phyloP scores from a whole-genome alignment of 2,888 invertebrate species.

The Nasonia oneida region DNA sequence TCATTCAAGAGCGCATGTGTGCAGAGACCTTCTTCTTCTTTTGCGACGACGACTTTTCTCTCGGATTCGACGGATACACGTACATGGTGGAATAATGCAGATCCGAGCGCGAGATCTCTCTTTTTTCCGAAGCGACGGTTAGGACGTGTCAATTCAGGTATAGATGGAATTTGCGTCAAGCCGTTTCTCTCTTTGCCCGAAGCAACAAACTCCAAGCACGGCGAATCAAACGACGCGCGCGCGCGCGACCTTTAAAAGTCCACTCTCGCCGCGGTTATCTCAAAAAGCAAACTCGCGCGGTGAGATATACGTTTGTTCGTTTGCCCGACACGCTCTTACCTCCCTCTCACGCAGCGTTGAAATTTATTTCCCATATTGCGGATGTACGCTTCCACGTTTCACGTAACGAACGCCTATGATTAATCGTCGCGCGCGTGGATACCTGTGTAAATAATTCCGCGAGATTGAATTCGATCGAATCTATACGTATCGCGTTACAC shows the following conservation, averaged over 20 bases:
- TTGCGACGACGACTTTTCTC: not conserved
- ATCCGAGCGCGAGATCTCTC: not conserved
- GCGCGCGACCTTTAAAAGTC: not conserved
- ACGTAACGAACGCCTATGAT: not conserved
- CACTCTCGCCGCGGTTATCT: not conserved
- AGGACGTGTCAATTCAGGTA: no score
- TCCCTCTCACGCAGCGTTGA: not conserved
- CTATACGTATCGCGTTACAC: no score
- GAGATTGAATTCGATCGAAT: constrained; percentile 23
- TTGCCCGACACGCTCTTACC: not conserved
- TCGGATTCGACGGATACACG: not conserved
- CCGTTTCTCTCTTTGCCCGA: no score
- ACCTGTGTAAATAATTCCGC: not conserved
- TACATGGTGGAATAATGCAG: no score
- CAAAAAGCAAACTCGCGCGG: not conserved
- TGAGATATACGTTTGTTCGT: not conserved
- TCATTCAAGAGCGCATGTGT: constrained; percentile 51
- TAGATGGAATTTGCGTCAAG: no score
- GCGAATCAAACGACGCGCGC: not conserved
- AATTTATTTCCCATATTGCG: not conserved
- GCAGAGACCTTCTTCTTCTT: not conserved
- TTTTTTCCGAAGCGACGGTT: not conserved
- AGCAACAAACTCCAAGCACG: not conserved
- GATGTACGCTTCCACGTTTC: no score
- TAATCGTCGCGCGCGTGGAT: not conserved